phyloP scores from a whole-genome alignment of 2,797 vertebrate genomes.

The Chaetodon trifasciatus region DNA sequence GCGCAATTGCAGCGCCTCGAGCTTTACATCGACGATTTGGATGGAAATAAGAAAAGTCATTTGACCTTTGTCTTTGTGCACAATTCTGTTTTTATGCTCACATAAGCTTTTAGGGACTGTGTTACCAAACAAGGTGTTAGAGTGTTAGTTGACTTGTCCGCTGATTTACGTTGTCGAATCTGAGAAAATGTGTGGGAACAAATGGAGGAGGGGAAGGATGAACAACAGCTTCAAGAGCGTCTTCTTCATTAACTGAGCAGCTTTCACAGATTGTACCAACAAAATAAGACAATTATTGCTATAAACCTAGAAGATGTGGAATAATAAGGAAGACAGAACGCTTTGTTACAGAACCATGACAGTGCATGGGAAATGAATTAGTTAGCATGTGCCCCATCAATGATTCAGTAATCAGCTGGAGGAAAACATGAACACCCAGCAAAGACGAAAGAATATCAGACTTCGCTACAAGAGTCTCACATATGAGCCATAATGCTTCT shows the following conservation, averaged over 20 bases:
- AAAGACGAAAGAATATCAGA: background rate
- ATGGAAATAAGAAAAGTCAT: constrained; percentile 12
- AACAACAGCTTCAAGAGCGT: background rate
- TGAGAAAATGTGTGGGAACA: background rate
- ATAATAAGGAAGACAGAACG: background rate
- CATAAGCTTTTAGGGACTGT: constrained; percentile 11
- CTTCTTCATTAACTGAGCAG: background rate
- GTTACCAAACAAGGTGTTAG: constrained; percentile 40
- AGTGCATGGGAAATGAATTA: constrained; percentile 47
- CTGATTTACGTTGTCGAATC: background rate
- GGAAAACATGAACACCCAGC: constrained; percentile 17
- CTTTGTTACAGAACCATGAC: background rate
- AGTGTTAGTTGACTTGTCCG: background rate
- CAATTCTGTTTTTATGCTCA: constrained; percentile 9
- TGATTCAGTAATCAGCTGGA: constrained; percentile 47
- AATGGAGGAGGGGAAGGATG: too few relatives aligned
- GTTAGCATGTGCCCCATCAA: constrained; percentile 31
- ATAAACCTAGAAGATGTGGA: background rate
- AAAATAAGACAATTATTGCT: background rate
- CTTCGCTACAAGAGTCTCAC: background rate
- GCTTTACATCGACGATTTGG: constrained; percentile 1
- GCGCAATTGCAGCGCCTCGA: background rate
- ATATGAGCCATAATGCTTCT: background rate
- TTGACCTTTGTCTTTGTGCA: constrained; percentile 28
- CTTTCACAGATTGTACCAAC: background rate